phyloP scores from a whole-genome alignment of 1,140 invertebrate species.

The Neomicropteryx cornuta region DNA sequence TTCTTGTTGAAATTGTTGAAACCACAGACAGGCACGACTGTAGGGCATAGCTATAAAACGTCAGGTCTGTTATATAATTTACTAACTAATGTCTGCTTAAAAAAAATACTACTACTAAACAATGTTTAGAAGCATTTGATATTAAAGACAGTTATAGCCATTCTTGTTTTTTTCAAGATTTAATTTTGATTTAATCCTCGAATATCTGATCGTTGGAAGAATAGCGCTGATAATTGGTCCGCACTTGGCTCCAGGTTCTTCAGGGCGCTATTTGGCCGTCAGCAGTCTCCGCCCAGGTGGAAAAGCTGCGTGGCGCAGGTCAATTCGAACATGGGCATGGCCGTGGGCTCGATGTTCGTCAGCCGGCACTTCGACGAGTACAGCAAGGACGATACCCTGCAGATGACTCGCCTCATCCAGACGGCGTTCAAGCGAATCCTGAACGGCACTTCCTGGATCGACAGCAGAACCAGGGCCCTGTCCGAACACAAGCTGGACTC shows the following conservation, averaged over 20 bases:
- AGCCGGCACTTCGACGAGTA: conserved; percentile 73
- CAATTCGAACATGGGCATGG: conserved; percentile 77
- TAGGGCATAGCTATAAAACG: no score
- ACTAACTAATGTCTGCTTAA: no score
- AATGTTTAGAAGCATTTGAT: no score
- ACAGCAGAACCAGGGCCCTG: conserved; percentile 62
- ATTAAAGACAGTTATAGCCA: no score
- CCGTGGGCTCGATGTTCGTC: conserved; percentile 74
- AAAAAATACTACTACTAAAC: no score
- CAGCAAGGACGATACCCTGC: conserved; percentile 70
- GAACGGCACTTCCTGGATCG: conserved; percentile 60
- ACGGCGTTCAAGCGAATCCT: conserved; percentile 51
- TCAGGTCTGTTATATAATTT: no score
- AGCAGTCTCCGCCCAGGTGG: conserved; percentile 66
- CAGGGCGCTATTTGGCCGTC: conserved; percentile 58
- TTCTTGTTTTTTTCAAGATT: no score
- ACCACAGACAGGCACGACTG: no score
- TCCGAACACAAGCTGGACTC: conserved; percentile 71
- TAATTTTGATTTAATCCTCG: no score
- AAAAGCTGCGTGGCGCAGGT: conserved; percentile 73
- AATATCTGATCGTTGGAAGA: no score
- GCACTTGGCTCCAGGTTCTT: conserved; percentile 56
- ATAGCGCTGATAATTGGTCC: no score
- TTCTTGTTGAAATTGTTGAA: no score
- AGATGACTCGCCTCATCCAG: conserved; percentile 77